Conservation (phyloP, 2,113 vertebrate genomes). For the Chionomys nivalis region DNA sequence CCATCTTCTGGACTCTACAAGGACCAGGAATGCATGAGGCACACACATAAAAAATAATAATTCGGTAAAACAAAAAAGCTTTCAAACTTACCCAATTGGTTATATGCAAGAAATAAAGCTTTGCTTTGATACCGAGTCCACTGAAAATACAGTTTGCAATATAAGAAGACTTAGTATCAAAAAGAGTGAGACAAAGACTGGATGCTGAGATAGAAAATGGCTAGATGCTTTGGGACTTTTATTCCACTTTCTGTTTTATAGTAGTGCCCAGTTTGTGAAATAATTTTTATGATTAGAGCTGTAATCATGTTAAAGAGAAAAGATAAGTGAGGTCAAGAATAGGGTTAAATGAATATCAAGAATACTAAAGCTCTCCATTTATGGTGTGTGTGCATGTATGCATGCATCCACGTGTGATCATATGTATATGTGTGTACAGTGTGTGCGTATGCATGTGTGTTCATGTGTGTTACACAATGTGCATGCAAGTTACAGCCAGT, state of each 20-base stretch:
- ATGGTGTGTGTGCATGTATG: background rate
- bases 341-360: background rate
- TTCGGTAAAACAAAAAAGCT: background rate
- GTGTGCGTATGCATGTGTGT: background rate
- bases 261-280: background rate
- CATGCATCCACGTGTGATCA: background rate
- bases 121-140: background rate
- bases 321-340: background rate
- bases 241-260: background rate
- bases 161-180: background rate
- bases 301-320: background rate
- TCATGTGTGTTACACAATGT: background rate
- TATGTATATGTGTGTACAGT: background rate
- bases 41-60: background rate
- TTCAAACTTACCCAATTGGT: background rate
- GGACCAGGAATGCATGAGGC: background rate
- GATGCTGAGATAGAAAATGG: background rate
- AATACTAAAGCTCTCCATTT: background rate
- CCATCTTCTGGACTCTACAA: background rate
- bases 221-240: background rate
- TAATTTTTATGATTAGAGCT: background rate
- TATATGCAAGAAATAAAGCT: background rate
- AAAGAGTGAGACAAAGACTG: background rate
- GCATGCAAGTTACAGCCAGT: background rate
- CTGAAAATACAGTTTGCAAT: conserved; percentile 14